Evolutionary conservation across 1,140 invertebrate genomes (phyloP), one percentile per base, ranked within the genome.

Genomic region (Drosophila sp.): DNA sequence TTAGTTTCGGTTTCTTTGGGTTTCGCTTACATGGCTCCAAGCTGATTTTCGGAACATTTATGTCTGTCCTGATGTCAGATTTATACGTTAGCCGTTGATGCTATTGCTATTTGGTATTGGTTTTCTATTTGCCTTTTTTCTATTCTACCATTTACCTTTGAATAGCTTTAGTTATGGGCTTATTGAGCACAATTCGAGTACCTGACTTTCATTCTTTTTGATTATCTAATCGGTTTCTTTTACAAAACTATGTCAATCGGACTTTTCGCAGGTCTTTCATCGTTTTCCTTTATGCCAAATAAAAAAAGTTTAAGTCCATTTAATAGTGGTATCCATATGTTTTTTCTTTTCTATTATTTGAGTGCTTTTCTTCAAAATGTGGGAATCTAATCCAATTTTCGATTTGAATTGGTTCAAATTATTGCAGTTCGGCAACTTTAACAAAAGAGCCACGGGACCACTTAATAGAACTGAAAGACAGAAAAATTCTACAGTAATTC

Each of bases 1-100:
- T 14, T 3, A 7, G 11, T 50, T n/a, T 11, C 32, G 43, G 21
- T 62, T 18, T 18, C 36, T 13, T n/a, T 7, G 29, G 58, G 27
- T 61, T 53, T 51, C 36, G n/a, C 46, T 61, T 36, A 62, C 65
- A 43, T 58, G 14, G 67, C 61, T 65, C 25, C 27, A 18, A 67
- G 56, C 56, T 51, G 45, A 57, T 71, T 65, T 71, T 40, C 18
- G 50, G 16, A 14, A 43, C 41, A 54, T 63, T 29, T 64, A 43
- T 64, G 58, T 43, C 32, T 48, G 61, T 25, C 61, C 48, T 27
- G 27, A 65, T 57, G 34, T 65, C 32, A 27, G 45, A 43, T 43
- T 43, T 69, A 46, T 61, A 59, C 64, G 38, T 61, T 61, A 69
- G 25, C 56, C 43, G 21, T 21, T 21, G 21, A 21, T 21, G 21